Conservation (phyloP, 2,797 vertebrate species). For the Epinephelus malabaricus region DNA sequence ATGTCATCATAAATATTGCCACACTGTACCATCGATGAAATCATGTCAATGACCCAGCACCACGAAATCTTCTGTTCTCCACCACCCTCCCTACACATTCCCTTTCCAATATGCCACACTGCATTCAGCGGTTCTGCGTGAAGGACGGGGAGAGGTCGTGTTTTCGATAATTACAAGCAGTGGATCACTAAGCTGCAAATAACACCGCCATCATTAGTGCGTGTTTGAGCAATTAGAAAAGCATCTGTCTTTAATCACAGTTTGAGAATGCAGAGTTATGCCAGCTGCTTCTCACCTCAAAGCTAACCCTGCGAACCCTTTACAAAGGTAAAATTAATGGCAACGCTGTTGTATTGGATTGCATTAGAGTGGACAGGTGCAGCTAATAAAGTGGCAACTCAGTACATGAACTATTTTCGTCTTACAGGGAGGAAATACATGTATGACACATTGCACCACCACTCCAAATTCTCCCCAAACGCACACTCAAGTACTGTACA, state of each 20-base stretch:
- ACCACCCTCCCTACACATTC: not conserved
- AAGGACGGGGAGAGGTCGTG: constrained; percentile 69
- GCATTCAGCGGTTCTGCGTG: constrained; percentile 50
- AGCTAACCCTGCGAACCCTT: no score
- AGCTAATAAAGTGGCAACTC: not conserved
- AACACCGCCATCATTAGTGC: constrained; percentile 67
- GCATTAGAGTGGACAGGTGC: no score
- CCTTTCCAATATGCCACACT: constrained; percentile 34
- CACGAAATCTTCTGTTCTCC: not conserved
- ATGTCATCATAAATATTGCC: constrained; percentile 30
- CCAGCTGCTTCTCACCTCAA: constrained; percentile 18
- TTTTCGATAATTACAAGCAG: constrained; percentile 72
- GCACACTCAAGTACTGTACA: not conserved
- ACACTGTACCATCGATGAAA: constrained; percentile 18
- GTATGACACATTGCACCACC: constrained; percentile 12
- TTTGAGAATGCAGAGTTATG: constrained; percentile 28
- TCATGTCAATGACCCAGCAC: constrained; percentile 8
- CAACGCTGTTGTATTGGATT: no score
- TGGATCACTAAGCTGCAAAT: constrained; percentile 67
- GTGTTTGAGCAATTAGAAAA: constrained; percentile 70
- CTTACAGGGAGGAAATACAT: constrained; percentile 4
- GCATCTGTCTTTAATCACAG: constrained; percentile 66
- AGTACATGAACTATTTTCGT: constrained; percentile 4
- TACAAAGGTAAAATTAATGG: no score
- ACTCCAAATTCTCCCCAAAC: not conserved